A percentile compares a stretch with the other conserved stretches of the same genome.
Conservation (phyloP, 2,888 invertebrate species). For the Chromoteleia sp. region DNA sequence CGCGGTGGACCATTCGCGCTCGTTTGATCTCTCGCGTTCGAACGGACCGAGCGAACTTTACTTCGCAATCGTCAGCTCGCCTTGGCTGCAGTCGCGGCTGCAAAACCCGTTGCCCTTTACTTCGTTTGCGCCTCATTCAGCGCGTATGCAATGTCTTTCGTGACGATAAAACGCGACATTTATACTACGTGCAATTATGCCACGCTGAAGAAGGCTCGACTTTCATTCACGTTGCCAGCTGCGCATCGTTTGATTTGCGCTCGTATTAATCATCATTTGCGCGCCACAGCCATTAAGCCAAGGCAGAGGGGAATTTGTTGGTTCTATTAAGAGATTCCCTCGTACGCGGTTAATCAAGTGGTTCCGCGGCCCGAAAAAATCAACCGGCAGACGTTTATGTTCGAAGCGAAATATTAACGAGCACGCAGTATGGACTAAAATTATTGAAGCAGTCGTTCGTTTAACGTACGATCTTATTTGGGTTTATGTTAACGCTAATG, state of each 20-base stretch:
- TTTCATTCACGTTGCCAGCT: conserved; percentile 52
- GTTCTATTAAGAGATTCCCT: conserved; percentile 24
- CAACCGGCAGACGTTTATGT: conserved; percentile 10
- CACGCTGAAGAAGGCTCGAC: conserved; percentile 43
- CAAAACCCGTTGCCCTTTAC: conserved; percentile 78
- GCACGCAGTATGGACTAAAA: conserved; percentile 7
- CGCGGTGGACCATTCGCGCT: conserved; percentile 45
- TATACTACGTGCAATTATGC: conserved; percentile 51
- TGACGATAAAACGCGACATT: conserved; percentile 69
- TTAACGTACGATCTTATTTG: conserved; percentile 31
- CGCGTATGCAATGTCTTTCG: conserved; percentile 52
- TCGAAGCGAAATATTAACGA: conserved; percentile 39
- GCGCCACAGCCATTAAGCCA: conserved; percentile 10
- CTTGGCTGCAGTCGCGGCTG: conserved; percentile 70
- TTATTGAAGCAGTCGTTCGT: conserved; percentile 25
- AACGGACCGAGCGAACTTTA: conserved; percentile 60
- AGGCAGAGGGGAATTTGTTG: conserved; percentile 24
- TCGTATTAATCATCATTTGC: conserved; percentile 48
- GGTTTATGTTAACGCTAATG: conserved; percentile 32
- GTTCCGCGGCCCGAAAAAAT: conserved; percentile 1
- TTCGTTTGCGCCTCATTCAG: conserved; percentile 65
- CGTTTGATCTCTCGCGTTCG: conserved; percentile 51
- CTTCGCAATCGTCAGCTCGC: conserved; percentile 68
- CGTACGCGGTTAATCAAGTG: conserved; percentile 27
- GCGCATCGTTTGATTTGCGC: conserved; percentile 34